Conservation (phyloP, 2,797 vertebrate genomes). For the Platyrinchus mystaceus region DNA sequence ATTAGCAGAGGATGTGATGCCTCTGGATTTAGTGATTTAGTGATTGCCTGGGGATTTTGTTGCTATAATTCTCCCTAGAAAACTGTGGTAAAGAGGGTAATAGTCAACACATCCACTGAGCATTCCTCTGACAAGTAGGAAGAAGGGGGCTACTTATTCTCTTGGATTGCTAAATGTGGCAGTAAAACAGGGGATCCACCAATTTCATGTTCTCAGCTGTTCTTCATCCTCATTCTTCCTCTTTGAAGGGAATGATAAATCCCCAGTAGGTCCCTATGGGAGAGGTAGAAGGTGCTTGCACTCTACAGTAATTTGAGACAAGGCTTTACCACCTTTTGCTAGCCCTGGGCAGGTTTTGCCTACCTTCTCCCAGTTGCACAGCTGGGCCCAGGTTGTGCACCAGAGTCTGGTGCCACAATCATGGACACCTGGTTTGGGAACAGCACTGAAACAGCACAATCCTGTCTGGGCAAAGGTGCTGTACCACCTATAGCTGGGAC, state of each 20-base stretch:
- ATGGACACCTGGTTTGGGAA: background rate
- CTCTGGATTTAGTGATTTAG: background rate
- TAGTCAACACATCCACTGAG: background rate
- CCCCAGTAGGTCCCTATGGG: background rate
- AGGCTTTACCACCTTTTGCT: background rate
- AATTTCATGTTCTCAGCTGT: background rate
- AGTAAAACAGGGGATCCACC: background rate
- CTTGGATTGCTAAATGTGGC: background rate
- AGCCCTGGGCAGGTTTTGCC: background rate
- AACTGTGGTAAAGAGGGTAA: background rate
- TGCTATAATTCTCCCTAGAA: background rate
- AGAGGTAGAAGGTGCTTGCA: background rate
- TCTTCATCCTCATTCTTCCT: background rate
- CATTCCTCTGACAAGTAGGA: background rate
- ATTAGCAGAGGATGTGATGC: background rate
- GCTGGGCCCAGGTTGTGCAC: accelerated
- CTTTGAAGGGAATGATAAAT: background rate
- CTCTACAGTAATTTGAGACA: background rate
- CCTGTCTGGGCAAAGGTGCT: background rate
- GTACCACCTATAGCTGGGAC: background rate
- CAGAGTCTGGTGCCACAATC: background rate
- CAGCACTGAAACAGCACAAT: background rate
- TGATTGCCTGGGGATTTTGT: background rate
- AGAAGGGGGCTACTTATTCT: background rate
- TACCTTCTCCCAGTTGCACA: background rate